These are phyloP conservation scores for Bradypus variegatus DNA, from an alignment of 2,797 vertebrate genomes.

Conservation along the genomic window DNA sequence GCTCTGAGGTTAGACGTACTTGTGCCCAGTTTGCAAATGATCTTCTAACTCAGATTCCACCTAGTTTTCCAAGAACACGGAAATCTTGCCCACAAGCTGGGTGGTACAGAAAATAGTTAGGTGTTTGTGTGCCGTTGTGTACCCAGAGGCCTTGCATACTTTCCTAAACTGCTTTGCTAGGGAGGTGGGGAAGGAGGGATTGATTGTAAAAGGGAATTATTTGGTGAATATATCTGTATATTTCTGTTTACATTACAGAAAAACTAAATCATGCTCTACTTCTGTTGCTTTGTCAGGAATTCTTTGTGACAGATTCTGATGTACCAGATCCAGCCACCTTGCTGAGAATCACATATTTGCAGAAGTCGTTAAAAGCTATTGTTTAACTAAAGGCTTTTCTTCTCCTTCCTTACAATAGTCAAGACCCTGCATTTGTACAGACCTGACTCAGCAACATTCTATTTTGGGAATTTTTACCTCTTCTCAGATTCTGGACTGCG, in stretches of 20 bases:
- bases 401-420: conserved; percentile 32
- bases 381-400: conserved; percentile 60
- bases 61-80: neutral
- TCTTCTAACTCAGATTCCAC: neutral
- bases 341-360: conserved; percentile 25
- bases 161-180: neutral
- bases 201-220: conserved; percentile 29
- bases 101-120: neutral
- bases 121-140: neutral
- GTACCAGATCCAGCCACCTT: neutral
- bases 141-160: neutral
- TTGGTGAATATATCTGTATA: neutral
- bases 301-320: neutral
- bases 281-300: neutral
- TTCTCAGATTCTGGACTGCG: conserved; percentile 37
- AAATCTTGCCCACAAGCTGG: neutral
- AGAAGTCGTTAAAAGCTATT: conserved; percentile 58
- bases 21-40: neutral
- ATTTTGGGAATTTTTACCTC: conserved; percentile 48
- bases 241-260: neutral
- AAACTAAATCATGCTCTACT: neutral
- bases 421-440: conserved; percentile 33
- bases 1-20: neutral
- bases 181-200: neutral
- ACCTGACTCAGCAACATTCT: conserved; percentile 60